phyloP scores from a whole-genome alignment of 2,113 vertebrate genomes.

The Odobenus rosmarus region DNA sequence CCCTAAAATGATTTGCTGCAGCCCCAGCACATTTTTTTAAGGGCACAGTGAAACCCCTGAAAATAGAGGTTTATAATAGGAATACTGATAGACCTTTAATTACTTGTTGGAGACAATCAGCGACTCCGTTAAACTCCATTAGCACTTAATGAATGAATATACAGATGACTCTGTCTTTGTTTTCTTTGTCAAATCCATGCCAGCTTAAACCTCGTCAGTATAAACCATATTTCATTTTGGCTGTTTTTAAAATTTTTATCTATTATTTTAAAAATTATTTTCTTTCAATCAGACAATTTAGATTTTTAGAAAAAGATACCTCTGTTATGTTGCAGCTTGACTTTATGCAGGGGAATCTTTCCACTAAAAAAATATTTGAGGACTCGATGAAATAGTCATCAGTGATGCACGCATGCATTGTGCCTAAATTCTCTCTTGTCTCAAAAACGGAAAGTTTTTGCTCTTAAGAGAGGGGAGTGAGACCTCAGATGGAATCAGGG shows the following conservation, averaged over 20 bases:
- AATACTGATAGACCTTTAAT: slow-evolving; percentile 77
- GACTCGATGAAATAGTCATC: slow-evolving; percentile 31
- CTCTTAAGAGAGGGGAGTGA: slow-evolving; percentile 46
- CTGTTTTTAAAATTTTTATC: slow-evolving; percentile 34
- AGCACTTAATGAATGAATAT: slow-evolving; percentile 61
- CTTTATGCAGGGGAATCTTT: slow-evolving; percentile 53
- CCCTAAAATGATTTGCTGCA: slow-evolving; percentile 63
- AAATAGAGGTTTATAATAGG: slow-evolving; percentile 80
- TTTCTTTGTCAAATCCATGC: slow-evolving; percentile 58
- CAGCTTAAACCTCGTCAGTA: slow-evolving; percentile 63
- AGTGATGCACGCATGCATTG: background rate
- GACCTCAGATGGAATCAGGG: slow-evolving; percentile 38
- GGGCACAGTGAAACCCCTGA: slow-evolving; percentile 76
- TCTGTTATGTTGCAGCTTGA: slow-evolving; percentile 33
- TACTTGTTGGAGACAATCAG: slow-evolving; percentile 57
- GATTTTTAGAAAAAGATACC: slow-evolving; percentile 70
- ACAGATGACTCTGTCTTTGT: slow-evolving; percentile 69
- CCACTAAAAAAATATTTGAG: slow-evolving; percentile 48
- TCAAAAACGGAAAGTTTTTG: slow-evolving; percentile 56
- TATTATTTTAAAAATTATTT: slow-evolving; percentile 69
- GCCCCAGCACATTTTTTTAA: slow-evolving; percentile 66
- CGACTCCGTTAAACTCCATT: slow-evolving; percentile 16
- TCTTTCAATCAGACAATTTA: slow-evolving; percentile 54
- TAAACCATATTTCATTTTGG: slow-evolving; percentile 57
- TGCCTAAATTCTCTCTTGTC: slow-evolving; percentile 43